These are phyloP conservation scores for Leptinotarsa rubiginosa DNA, from an alignment of 2,888 invertebrate genomes.

Conservation along the genomic window DNA sequence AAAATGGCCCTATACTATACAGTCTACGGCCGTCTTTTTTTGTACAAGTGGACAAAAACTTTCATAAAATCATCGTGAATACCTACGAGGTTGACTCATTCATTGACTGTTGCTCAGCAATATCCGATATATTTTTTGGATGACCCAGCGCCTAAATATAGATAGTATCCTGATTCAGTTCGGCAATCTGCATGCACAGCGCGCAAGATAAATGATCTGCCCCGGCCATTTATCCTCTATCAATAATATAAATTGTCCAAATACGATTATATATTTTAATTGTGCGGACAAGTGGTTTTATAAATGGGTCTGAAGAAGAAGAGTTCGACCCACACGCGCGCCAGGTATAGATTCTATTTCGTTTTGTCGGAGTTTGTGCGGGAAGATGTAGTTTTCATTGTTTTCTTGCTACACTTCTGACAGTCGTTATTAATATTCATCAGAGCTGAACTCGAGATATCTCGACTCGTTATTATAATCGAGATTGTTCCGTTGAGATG, in stretches of 20 bases:
- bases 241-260: conserved; percentile 67
- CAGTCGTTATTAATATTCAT: conserved; percentile 50
- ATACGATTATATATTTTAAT: conserved; percentile 67
- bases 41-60: too few species aligned
- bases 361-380: conserved; percentile 48
- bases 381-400: conserved; percentile 49
- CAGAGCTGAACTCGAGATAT: conserved; percentile 28
- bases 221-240: conserved; percentile 63
- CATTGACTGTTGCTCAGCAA: background rate
- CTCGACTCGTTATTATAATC: conserved; percentile 27
- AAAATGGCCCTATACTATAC: too few species aligned
- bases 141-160: conserved; percentile 30
- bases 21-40: too few species aligned
- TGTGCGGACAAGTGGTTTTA: conserved; percentile 66
- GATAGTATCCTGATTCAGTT: conserved; percentile 52
- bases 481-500: conserved; percentile 23
- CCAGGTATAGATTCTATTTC: conserved; percentile 54
- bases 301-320: conserved; percentile 62
- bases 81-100: background rate
- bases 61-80: too few species aligned
- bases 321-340: conserved; percentile 60
- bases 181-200: conserved; percentile 56
- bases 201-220: conserved; percentile 62
- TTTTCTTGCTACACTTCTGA: conserved; percentile 35
- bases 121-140: background rate